phyloP scores from a whole-genome alignment of 1,140 invertebrate species.

The Melipona quadrifasciata region DNA sequence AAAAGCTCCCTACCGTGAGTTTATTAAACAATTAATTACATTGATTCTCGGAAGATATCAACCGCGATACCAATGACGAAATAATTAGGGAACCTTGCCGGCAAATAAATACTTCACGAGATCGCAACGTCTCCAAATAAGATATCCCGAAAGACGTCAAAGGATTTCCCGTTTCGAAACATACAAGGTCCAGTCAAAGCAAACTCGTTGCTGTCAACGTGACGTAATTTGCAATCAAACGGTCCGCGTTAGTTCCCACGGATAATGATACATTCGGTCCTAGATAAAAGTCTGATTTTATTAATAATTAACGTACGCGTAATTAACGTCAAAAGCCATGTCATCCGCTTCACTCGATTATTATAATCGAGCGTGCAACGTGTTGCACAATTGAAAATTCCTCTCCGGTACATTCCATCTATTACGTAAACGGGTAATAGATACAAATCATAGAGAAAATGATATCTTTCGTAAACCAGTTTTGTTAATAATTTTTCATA shows the following conservation, averaged over 20 bases:
- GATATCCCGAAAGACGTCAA: too few species aligned
- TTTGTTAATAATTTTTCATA: background rate
- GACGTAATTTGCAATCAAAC: background rate
- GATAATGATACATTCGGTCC: conserved; percentile 28
- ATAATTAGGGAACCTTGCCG: background rate
- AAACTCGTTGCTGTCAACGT: background rate
- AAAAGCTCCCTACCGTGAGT: too few species aligned
- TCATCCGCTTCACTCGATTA: conserved; percentile 42
- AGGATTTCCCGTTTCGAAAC: background rate
- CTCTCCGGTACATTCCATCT: background rate
- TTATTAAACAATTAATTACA: background rate
- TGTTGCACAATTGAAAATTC: background rate
- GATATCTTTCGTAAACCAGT: too few species aligned
- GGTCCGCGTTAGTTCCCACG: conserved; percentile 47
- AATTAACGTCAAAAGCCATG: conserved; percentile 32
- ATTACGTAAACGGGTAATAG: background rate
- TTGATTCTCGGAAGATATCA: background rate
- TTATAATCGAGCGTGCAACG: background rate
- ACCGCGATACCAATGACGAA: background rate
- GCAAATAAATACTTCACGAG: background rate
- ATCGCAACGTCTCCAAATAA: background rate
- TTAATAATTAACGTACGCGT: conserved; percentile 55
- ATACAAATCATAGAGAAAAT: background rate
- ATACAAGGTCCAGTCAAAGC: background rate
- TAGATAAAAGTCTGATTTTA: conserved; percentile 49